Evolutionary conservation across 1,140 invertebrate genomes (phyloP).

Genomic region (Drosophila nebulosa): DNA sequence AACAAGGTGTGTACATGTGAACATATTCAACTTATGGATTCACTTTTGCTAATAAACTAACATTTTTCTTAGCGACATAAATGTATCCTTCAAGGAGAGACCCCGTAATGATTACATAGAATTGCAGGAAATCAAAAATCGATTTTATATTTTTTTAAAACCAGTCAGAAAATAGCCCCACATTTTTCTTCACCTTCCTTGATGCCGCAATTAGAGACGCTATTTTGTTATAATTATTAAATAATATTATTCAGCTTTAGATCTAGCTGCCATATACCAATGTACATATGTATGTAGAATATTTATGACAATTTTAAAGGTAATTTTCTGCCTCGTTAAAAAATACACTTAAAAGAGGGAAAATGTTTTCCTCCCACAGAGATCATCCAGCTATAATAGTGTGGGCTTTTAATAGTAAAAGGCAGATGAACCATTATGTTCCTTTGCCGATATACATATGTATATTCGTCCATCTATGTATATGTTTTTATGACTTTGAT

Average conservation of each 20-base stretch:
- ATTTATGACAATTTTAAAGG: neutral
- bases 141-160: neutral
- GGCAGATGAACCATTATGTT: too few relatives aligned
- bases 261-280: too few relatives aligned
- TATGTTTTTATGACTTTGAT: too few relatives aligned
- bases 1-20: slow-evolving; percentile 1
- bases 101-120: neutral
- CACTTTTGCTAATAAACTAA: neutral
- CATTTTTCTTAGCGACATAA: neutral
- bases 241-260: neutral
- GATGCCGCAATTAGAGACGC: neutral
- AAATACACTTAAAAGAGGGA: neutral
- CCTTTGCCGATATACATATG: too few relatives aligned
- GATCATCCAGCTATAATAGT: too few relatives aligned
- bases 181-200: neutral
- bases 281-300: neutral
- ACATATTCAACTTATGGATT: neutral
- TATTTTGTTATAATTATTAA: neutral
- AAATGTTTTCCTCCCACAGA: neutral
- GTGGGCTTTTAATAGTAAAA: too few relatives aligned
- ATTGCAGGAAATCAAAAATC: neutral
- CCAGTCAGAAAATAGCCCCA: too few relatives aligned
- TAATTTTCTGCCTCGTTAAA: neutral
- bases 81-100: neutral
- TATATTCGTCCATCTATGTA: too few relatives aligned